Evolutionary conservation across 2,797 vertebrate genomes (phyloP).

Genomic region (Chromobotia macracanthus): DNA sequence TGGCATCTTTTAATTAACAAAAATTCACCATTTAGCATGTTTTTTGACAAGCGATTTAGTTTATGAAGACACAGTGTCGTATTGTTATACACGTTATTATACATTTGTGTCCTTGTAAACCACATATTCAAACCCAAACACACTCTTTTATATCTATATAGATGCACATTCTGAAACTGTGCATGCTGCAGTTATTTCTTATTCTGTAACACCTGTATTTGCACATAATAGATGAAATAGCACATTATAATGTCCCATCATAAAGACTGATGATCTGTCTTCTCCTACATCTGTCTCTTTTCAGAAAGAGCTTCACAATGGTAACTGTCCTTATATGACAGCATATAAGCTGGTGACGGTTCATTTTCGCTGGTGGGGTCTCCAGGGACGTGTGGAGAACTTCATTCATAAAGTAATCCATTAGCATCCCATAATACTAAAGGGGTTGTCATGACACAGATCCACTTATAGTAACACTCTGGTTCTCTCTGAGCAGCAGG

Average conservation of each 20-base stretch:
- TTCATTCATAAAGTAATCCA: conserved; percentile 72
- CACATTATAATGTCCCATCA: neutral
- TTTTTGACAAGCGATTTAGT: no score
- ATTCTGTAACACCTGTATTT: no score
- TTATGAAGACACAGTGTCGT: no score
- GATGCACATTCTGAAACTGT: no score
- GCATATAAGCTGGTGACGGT: conserved; percentile 75
- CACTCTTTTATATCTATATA: no score
- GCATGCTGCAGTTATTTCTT: no score
- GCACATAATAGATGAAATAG: neutral
- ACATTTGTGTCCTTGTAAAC: no score
- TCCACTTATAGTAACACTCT: neutral
- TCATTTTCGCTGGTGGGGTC: conserved; percentile 76
- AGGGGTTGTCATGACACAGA: neutral
- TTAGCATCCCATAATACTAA: neutral
- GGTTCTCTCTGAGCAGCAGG: conserved; percentile 65
- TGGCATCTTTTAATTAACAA: no score
- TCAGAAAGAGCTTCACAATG: conserved; percentile 71
- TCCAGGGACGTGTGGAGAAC: conserved; percentile 72
- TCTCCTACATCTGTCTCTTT: neutral
- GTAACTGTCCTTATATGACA: conserved; percentile 74
- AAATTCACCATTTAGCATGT: no score
- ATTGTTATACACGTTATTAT: no score
- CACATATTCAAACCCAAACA: no score
- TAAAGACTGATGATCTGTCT: neutral